Conservation (phyloP, 2,113 vertebrate species). For the Hypocryptadius cinnamomeus region DNA sequence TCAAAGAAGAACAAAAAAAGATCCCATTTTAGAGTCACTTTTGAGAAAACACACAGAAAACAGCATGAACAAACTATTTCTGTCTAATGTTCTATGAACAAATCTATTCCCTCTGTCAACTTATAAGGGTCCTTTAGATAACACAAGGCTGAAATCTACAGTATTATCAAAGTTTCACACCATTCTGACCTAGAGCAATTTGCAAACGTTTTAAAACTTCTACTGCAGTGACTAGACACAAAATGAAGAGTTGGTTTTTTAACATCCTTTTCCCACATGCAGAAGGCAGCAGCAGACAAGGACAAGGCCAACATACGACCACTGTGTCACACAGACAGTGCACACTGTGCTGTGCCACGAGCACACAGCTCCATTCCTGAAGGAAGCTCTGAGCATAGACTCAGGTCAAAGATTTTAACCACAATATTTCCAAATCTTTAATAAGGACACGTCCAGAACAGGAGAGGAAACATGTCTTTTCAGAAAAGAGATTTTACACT, state of each 20-base stretch:
- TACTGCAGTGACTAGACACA: neutral
- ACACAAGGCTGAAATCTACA: neutral
- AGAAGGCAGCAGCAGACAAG: neutral
- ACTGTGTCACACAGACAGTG: neutral
- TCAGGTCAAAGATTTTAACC: neutral
- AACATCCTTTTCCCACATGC: neutral
- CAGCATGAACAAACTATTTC: neutral
- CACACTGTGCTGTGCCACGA: neutral
- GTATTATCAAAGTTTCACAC: neutral
- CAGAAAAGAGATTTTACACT: neutral
- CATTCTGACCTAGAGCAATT: neutral
- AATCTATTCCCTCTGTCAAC: neutral
- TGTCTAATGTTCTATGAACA: neutral
- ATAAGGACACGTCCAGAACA: neutral
- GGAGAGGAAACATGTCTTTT: neutral
- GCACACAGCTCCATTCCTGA: neutral
- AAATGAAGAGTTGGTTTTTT: neutral
- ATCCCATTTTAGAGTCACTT: neutral
- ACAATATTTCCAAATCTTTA: neutral
- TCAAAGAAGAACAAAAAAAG: neutral
- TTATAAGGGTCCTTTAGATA: neutral
- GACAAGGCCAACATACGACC: neutral
- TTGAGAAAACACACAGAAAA: neutral
- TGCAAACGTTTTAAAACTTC: neutral
- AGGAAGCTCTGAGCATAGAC: neutral